phyloP scores from a whole-genome alignment of 2,113 vertebrate species.

The Eptesicus fuscus region DNA sequence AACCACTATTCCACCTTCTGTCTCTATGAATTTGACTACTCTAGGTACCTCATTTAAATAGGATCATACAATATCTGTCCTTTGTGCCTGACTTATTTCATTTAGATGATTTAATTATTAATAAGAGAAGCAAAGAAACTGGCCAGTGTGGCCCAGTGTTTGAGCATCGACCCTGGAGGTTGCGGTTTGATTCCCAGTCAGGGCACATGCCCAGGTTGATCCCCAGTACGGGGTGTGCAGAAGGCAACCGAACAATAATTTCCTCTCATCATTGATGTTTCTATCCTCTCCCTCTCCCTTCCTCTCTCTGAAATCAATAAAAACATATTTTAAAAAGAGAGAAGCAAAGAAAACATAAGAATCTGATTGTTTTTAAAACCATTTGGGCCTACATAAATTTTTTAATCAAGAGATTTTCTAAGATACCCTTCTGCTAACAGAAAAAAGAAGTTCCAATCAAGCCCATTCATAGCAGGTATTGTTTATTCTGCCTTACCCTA shows the following conservation, averaged over 20 bases:
- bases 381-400: not conserved
- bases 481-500: not conserved
- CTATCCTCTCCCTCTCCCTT: too few species aligned
- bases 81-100: not conserved
- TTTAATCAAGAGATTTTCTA: not conserved
- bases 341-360: not conserved
- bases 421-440: not conserved
- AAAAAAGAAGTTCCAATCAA: not conserved
- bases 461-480: not conserved
- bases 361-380: not conserved
- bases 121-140: not conserved
- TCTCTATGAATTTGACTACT: not conserved
- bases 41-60: not conserved
- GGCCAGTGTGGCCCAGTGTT: too few species aligned
- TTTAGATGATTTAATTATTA: not conserved
- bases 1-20: not conserved
- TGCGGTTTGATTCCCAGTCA: too few species aligned
- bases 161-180: too few species aligned
- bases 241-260: too few species aligned
- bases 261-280: too few species aligned
- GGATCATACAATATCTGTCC: not conserved
- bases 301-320: too few species aligned
- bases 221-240: too few species aligned
- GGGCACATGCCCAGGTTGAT: too few species aligned
- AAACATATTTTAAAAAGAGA: not conserved